Percentiles rank a stretch among this genome's conserved stretches.
These are phyloP conservation scores for Buathra laborator DNA, from an alignment of 2,888 invertebrate genomes.

Conservation along the genomic window DNA sequence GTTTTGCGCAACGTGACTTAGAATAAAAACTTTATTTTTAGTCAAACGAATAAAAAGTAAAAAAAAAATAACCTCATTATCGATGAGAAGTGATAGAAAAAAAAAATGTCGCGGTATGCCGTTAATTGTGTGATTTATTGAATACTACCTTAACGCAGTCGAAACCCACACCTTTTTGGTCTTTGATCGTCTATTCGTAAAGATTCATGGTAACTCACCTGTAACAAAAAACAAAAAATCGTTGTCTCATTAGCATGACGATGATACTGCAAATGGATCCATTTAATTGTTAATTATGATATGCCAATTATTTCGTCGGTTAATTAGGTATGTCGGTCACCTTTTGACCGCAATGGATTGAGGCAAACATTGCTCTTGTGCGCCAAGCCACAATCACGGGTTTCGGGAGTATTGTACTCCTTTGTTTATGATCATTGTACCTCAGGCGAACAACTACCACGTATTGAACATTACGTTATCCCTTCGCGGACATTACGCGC, in stretches of 20 bases:
- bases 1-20: not conserved
- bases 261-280: not conserved
- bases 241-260: not conserved
- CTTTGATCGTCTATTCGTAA: not conserved
- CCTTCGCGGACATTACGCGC: conserved; percentile 2
- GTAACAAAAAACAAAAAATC: conserved; percentile 30
- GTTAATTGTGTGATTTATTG: not conserved
- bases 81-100: not conserved
- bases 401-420: conserved; percentile 13
- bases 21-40: conserved; percentile 46
- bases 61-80: too few species aligned
- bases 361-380: not conserved
- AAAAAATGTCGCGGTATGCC: not conserved
- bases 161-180: not conserved
- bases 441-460: conserved; percentile 4
- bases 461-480: not conserved
- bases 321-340: not conserved
- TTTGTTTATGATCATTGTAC: not conserved
- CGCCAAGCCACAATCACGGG: not conserved
- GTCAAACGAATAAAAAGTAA: not conserved
- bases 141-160: not conserved
- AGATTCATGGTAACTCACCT: conserved; percentile 19
- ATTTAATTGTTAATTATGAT: not conserved
- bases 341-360: not conserved
- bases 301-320: not conserved